Base-by-base conservation (phyloP, 1,140 invertebrate genomes). In the Drosophila asahinai region DNA sequence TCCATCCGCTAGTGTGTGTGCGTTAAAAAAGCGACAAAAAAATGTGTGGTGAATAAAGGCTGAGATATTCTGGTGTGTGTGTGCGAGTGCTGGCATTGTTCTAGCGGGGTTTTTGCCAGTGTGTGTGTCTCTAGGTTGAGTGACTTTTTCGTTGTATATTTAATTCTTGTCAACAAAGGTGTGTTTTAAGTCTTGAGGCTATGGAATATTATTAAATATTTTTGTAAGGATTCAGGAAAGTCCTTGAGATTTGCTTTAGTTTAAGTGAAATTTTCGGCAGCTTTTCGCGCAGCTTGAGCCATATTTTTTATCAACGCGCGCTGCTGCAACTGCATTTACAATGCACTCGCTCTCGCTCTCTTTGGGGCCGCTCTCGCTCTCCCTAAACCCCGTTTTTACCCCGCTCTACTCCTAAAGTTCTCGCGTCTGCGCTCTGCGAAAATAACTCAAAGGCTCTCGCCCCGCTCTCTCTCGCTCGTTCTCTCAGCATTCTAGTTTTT, bases 31-130 rank as follows among this genome's bases (percentile, higher is more conserved):
- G 40, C 70, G 65, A 79, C 72, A 76, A 45, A 80, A 77, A 86
- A 86, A 89, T 38, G 80, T 84, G 81, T 87, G 84, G 84, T 87
- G 84, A 89, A 89, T 87, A 77, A 87, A 80, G 80, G 83, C 42
- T 43, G 55, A 43, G 27, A 30, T 57, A 25, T n/a, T 9, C 14
- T 38, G 17, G 19, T 25, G 40, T 66, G 38, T 72, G 52, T 63
- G 43, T 77, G 27, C 54, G 12, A 25, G 54, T 57, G 36, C 14
- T 57, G 66, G 61, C 63, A 75, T 67, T 78, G 65, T 66, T 67
- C 71, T 72, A 73, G 70, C 47, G 48, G 36, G 33, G 52, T 14
- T 38, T 19, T 19, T 52, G 19, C 14, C 22, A 42, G 8, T 27
- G 38, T 45, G 40, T 57, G 45, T 57, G 22, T 51, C 47, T 65